Base-by-base conservation (phyloP, 2,888 invertebrate genomes). In the Aleiodes leptofemur region DNA sequence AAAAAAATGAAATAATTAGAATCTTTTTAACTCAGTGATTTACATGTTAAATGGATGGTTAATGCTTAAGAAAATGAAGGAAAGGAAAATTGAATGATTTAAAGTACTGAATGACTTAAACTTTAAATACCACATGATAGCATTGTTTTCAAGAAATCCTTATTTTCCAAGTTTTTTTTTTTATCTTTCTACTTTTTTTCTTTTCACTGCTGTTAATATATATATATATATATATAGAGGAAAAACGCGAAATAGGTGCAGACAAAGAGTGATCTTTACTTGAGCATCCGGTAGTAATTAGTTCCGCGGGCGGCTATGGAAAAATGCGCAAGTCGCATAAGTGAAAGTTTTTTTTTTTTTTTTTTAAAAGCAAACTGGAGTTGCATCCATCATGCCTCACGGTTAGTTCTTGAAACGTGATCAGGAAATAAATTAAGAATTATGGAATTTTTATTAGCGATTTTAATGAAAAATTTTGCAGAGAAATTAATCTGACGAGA, bases 261-360 rank as follows among this genome's bases (percentile, higher is more conserved):
- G 72, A 76, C 72, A 76, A 51, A 76, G 72, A 69, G 68, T 72
- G 66, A 76, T 76, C 76, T 76, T 72, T 76, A 55, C 59, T 70
- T 73, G 74, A 68, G 70, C 73, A 74, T 68, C 72, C 56, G 73
- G 78, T 72, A 78, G 80, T 80, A 80, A 80, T 80, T 80, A 80
- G 80, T 80, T 80, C 80, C 80, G 80, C 79, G 78, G 76, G 68
- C 76, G 75, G 72, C 72, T 76, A 76, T 59, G 72, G 76, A 76
- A 76, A 76, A 76, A 77, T 69, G 74, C 72, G 72, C 72, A 59
- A 69, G 71, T 73, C 73, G 79, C 73, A 69, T 75, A 71, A 76
- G 77, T 72, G 77, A 78, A 77, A 78, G 73, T 77, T 59, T 43
- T 43, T 43, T 69, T 23, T 43, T 43, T 69, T 23, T 23, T 23